Evolutionary conservation across 2,888 invertebrate species (phyloP), one percentile per base, ranked within the genome.

Genomic region (Thecocarcelia acutangulata): DNA sequence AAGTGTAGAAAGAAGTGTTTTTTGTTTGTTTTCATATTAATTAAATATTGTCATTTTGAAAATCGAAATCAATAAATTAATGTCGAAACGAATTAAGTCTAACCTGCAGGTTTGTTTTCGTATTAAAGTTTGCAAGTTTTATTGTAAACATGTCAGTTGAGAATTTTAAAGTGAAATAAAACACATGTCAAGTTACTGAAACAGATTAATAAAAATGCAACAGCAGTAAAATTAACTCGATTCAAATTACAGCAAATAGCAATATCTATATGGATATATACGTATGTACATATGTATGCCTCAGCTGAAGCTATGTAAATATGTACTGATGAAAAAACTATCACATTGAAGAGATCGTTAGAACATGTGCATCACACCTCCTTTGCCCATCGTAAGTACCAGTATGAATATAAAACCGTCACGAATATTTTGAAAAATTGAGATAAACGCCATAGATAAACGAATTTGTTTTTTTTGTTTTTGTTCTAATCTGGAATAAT

Each of bases 61-160:
- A 40, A 61, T 4, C 5, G 28, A 50, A 37, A 44, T 13, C 46
- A 24, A 66, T 59, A 64, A 72, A 70, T 17, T 17, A 42, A 37
- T 8, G 54, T 12, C 56, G n/a, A 13, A 58, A 42, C 15, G 44
- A 58, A 50, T 50, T 13, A 54, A 74, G 24, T 64, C 64, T 33
- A 28, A 52, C 19, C 33, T 21, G 46, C 40, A 59, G 68, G 33
- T 37, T 37, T 69, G n/a, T 69, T 19, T 50, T 28, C 24, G 24
- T 59, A 50, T 28, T 19, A 3, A 50, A 75, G 70, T 8, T 80
- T 66, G 70, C 70, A 59, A 64, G 46, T 69, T 69, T 42, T 21
- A 58, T 64, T 69, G 69, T 75, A 56, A 74, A 69, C 50, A 69
- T 70, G 58, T 24, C 69, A 61, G 58, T 63, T 69, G 42, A 48